These are phyloP conservation scores for Coelinius sp. DNA, from an alignment of 2,888 invertebrate genomes.

Conservation along the genomic window DNA sequence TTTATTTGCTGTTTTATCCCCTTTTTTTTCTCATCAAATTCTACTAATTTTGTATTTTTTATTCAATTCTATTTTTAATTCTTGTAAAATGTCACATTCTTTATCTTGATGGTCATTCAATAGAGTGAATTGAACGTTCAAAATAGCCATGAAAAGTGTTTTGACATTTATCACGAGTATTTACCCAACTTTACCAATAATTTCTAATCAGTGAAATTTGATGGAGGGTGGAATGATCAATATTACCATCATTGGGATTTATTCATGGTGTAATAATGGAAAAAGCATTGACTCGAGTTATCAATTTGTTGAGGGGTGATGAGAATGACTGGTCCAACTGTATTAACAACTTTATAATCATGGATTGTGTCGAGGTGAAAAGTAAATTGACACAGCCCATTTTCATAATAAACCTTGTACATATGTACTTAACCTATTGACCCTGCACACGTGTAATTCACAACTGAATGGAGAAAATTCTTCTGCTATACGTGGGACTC, in stretches of 20 bases:
- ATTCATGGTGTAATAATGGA: neutral
- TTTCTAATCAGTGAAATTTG: no score
- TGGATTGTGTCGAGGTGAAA: no score
- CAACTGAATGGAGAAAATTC: no score
- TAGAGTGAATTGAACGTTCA: neutral
- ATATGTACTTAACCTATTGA: no score
- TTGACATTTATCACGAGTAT: neutral
- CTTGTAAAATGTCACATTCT: neutral
- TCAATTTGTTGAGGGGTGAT: neutral
- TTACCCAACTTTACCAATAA: neutral
- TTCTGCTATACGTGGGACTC: no score
- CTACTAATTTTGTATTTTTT: neutral
- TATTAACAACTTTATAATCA: no score
- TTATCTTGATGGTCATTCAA: constrained; percentile 35
- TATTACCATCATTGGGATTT: neutral
- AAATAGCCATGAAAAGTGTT: neutral
- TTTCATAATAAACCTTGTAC: no score
- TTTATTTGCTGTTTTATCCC: neutral
- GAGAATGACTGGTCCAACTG: neutral
- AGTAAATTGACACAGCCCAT: no score
- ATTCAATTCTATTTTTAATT: no score
- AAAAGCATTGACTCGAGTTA: neutral
- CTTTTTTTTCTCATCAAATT: constrained; percentile 16
- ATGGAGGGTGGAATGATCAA: neutral
- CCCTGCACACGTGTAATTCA: no score